Percentiles rank a stretch among this genome's conserved stretches.
phyloP scores from a whole-genome alignment of 2,113 vertebrate species.

The Phrynosoma blainvillii region DNA sequence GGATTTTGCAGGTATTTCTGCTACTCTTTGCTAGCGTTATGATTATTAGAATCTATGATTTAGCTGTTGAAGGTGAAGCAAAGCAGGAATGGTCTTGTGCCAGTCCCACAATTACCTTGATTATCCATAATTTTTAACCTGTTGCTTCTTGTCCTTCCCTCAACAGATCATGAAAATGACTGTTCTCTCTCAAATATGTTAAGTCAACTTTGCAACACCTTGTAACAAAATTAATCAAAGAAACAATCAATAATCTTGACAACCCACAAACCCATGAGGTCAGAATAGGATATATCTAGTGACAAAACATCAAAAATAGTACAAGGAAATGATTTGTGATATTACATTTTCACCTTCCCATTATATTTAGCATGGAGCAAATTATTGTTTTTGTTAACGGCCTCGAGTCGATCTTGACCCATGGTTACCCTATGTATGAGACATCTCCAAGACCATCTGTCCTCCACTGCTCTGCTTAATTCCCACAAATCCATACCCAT shows the following conservation, averaged over 20 bases:
- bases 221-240: neutral
- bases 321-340: neutral
- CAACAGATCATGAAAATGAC: neutral
- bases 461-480: no score
- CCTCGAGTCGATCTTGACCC: no score
- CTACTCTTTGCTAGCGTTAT: neutral
- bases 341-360: constrained; percentile 15
- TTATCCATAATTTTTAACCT: neutral
- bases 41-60: neutral
- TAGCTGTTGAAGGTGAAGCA: neutral
- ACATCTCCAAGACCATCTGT: no score
- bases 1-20: neutral
- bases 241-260: neutral
- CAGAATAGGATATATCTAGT: neutral
- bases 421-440: no score
- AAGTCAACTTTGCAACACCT: neutral
- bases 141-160: neutral
- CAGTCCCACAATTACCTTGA: neutral
- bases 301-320: constrained; percentile 21
- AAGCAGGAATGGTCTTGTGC: neutral
- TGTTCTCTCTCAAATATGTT: neutral
- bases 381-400: no score
- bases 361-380: constrained; percentile 2
- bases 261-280: neutral
- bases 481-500: no score